Evolutionary conservation across 2,113 vertebrate genomes (phyloP), one percentile per base, ranked within the genome.

Genomic region (Puffinus mauretanicus): DNA sequence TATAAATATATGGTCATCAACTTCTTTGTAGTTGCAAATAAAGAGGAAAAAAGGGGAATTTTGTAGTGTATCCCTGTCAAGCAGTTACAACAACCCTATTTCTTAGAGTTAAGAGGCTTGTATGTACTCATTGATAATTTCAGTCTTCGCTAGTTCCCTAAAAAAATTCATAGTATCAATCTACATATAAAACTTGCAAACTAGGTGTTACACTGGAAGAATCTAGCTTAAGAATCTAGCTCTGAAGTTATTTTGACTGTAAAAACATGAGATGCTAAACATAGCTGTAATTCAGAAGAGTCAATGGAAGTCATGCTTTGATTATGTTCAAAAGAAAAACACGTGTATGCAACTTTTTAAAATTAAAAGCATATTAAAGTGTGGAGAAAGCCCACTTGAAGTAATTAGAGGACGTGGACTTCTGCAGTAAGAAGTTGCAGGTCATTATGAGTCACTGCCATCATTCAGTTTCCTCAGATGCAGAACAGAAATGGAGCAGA

Each of bases 321-420:
- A 92, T 94, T 96, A 92, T 72, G 84, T 94, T 87, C 72, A 75
- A 72, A 97, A 97, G 78, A 96, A 95, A 97, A 97, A 92, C 91
- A 95, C 4, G 38, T 10, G 60, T 44, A 83, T 15, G 52, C 11
- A 85, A 93, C 17, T 71, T 42, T 92, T 30, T 90, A 82, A 92
- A 93, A 97, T 96, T 89, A 96, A 96, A 96, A 84, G 64, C 47
- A 85, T 55, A 93, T 82, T 92, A 71, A 94, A 86, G 44, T 22
- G 36, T 11, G 64, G 65, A 93, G 54, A 94, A 91, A 94, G 61
- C 26, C 90, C 62, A 77, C 69, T 94, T 97, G 95, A 97, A 94
- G 30, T 91, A 86, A 97, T 86, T 79, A 95, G 60, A 60, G 64
- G 57, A 82, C 58, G 46, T 64, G 14, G 82, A 93, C n/a, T 80